Evolutionary conservation across 2,113 vertebrate genomes (phyloP).

Genomic region (Malurus melanocephalus): DNA sequence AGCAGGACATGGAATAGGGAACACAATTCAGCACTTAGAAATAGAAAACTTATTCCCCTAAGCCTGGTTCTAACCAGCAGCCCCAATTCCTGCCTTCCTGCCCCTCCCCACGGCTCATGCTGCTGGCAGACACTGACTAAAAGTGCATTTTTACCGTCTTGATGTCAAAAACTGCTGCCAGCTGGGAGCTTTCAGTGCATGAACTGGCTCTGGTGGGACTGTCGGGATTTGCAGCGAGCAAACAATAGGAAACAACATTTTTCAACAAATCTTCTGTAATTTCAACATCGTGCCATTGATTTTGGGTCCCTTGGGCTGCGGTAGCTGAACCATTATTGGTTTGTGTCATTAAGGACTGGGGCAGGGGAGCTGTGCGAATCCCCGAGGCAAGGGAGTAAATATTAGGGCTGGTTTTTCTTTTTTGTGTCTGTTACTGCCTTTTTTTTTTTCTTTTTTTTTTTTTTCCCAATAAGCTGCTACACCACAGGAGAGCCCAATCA

Average conservation of each 20-base stretch:
- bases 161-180: conserved; percentile 2
- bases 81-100: neutral
- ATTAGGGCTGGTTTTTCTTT: neutral
- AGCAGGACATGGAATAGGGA: neutral
- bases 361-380: conserved; percentile 15
- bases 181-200: conserved; percentile 49
- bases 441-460: neutral
- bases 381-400: conserved; percentile 6
- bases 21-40: neutral
- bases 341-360: conserved; percentile 66
- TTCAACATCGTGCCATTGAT: conserved; percentile 68
- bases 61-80: neutral
- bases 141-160: neutral
- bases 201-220: conserved; percentile 46
- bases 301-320: conserved; percentile 64
- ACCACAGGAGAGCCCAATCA: neutral
- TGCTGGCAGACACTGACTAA: neutral
- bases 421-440: neutral
- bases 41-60: neutral
- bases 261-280: conserved; percentile 54
- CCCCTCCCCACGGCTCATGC: neutral
- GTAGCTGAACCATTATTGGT: conserved; percentile 56
- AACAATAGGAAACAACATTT: conserved; percentile 73
- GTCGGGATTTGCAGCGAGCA: conserved; percentile 54
- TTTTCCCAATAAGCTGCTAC: neutral